phyloP scores from a whole-genome alignment of 2,113 vertebrate genomes.

The Raja brachyura region DNA sequence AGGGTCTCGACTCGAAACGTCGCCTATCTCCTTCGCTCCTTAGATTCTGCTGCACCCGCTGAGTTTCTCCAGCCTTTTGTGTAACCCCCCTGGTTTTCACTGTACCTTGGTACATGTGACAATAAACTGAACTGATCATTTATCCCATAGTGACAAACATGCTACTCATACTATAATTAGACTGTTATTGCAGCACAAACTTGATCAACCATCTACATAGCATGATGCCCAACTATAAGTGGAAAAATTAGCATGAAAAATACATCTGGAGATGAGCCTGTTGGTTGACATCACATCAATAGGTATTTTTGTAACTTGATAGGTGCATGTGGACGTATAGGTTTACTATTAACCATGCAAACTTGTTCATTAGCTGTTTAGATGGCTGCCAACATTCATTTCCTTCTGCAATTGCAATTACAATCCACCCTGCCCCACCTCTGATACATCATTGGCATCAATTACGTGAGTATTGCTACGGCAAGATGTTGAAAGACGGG shows the following conservation, averaged over 20 bases:
- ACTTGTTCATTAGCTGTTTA: constrained; percentile 15
- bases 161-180: neutral
- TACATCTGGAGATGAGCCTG: neutral
- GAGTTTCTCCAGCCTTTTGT: too few species aligned
- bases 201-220: neutral
- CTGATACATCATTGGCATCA: neutral
- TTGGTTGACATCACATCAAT: neutral
- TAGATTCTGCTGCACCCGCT: too few species aligned
- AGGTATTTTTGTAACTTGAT: neutral
- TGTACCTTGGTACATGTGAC: too few species aligned
- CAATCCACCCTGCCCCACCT: neutral
- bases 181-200: neutral
- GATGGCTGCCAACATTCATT: neutral
- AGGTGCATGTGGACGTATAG: neutral
- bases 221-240: neutral
- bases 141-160: neutral
- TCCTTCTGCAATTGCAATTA: neutral
- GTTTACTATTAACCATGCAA: neutral
- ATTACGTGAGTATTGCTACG: neutral
- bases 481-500: neutral
- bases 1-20: too few species aligned
- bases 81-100: too few species aligned
- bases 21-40: too few species aligned
- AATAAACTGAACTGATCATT: neutral
- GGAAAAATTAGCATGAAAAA: neutral